phyloP scores from a whole-genome alignment of 2,888 invertebrate species.

The Drosophila dives region DNA sequence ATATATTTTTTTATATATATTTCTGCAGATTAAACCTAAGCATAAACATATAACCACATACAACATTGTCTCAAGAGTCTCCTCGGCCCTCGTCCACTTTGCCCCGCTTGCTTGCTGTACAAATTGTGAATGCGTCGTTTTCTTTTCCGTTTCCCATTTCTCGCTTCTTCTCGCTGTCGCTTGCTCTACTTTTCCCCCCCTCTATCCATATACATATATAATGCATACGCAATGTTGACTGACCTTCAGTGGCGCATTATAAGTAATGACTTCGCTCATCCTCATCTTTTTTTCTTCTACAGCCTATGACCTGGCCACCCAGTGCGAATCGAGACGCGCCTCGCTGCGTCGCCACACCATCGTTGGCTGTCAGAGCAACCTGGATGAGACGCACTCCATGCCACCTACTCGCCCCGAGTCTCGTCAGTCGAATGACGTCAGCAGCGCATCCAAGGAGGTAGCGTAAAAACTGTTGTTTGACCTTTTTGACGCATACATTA shows the following conservation, averaged over 20 bases:
- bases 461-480: conserved; percentile 1
- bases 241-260: conserved; percentile 32
- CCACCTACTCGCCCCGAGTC: conserved; percentile 90
- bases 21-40: not conserved
- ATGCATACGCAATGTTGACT: conserved; percentile 47
- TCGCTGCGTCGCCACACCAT: conserved; percentile 89
- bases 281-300: conserved; percentile 47
- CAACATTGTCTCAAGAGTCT: not conserved
- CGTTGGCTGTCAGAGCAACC: conserved; percentile 86
- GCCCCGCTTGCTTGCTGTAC: conserved; percentile 36
- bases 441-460: conserved; percentile 69
- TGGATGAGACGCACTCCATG: conserved; percentile 85
- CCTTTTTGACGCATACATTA: conserved; percentile 3
- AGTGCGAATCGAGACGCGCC: conserved; percentile 90
- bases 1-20: too few species aligned
- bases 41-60: not conserved
- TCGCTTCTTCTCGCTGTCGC: conserved; percentile 30
- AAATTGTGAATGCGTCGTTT: conserved; percentile 33
- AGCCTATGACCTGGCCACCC: conserved; percentile 94
- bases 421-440: conserved; percentile 86
- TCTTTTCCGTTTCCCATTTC: not conserved
- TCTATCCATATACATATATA: conserved; percentile 21
- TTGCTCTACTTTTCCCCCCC: conserved; percentile 29
- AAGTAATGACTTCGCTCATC: conserved; percentile 31
- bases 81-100: not conserved